Percentiles rank a stretch among this genome's conserved stretches.
phyloP scores from a whole-genome alignment of 2,888 invertebrate species.

The Agelastica alni region DNA sequence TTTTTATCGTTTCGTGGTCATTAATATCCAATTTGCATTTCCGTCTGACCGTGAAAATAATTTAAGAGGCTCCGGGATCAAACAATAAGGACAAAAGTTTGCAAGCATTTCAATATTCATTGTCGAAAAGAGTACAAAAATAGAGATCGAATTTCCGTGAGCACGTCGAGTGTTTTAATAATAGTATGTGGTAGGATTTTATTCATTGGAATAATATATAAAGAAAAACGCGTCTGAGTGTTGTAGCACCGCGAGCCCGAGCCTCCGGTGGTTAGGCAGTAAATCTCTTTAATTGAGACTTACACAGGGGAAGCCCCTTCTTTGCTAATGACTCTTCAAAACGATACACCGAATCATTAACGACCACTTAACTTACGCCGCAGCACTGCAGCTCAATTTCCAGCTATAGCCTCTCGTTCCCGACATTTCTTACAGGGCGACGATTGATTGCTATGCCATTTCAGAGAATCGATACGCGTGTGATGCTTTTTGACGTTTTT shows the following conservation, averaged over 20 bases:
- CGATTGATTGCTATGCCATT: no score
- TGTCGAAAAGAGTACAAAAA: conserved; percentile 4
- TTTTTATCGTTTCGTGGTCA: no score
- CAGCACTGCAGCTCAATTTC: no score
- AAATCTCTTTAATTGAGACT: conserved; percentile 52
- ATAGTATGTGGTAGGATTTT: conserved; percentile 22
- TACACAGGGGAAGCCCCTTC: conserved; percentile 40
- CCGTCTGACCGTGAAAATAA: conserved; percentile 12
- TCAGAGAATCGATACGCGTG: no score
- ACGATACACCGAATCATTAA: conserved; percentile 49
- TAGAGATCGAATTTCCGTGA: neutral
- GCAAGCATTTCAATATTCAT: conserved; percentile 23
- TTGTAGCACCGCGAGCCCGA: conserved; percentile 37
- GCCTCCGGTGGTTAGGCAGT: conserved; percentile 34
- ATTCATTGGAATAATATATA: conserved; percentile 30
- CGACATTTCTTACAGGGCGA: no score
- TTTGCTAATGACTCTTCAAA: conserved; percentile 54
- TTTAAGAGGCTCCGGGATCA: neutral
- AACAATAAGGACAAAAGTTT: conserved; percentile 15
- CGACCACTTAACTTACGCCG: conserved; percentile 19
- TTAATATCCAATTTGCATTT: neutral
- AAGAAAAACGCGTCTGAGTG: conserved; percentile 39
- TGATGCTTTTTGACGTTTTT: no score
- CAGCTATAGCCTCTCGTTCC: no score
- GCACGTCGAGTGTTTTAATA: conserved; percentile 19